These are phyloP conservation scores for Sceloporus undulatus DNA, from an alignment of 2,113 vertebrate species.

Conservation along the genomic window DNA sequence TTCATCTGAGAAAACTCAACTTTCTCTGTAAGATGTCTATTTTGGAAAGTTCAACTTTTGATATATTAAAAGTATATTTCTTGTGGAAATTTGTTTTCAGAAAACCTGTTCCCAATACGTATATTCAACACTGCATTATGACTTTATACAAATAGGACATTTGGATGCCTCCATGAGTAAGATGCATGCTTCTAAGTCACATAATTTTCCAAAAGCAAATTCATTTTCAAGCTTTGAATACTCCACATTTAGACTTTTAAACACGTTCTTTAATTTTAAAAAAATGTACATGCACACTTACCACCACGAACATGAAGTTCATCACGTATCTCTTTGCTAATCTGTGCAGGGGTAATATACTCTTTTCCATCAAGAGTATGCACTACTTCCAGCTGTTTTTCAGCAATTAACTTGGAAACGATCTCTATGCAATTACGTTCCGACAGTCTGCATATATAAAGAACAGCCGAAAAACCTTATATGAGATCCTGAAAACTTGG, in stretches of 20 bases:
- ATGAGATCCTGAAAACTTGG: not conserved
- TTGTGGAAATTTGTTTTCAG: not conserved
- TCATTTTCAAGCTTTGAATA: not conserved
- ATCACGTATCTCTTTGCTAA: conserved; percentile 90
- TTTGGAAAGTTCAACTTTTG: not conserved
- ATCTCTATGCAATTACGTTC: conserved; percentile 98
- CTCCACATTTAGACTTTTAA: not conserved
- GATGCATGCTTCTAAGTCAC: not conserved
- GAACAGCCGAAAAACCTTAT: not conserved
- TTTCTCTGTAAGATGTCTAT: not conserved
- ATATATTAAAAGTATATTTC: not conserved
- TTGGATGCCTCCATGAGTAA: not conserved
- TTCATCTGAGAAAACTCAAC: no score
- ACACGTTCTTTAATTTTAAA: not conserved
- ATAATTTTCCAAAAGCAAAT: not conserved
- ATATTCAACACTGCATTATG: not conserved
- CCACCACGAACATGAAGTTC: conserved; percentile 93
- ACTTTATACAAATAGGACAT: not conserved
- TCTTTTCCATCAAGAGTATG: conserved; percentile 97
- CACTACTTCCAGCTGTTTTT: conserved; percentile 95
- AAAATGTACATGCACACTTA: conserved; percentile 56
- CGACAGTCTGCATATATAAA: conserved; percentile 82
- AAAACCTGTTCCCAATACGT: not conserved
- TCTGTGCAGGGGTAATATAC: conserved; percentile 93
- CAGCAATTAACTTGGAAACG: conserved; percentile 88